These are phyloP conservation scores for Pocillopora verrucosa DNA, from an alignment of 64 coral and sea anemone genomes.

Conservation along the genomic window DNA sequence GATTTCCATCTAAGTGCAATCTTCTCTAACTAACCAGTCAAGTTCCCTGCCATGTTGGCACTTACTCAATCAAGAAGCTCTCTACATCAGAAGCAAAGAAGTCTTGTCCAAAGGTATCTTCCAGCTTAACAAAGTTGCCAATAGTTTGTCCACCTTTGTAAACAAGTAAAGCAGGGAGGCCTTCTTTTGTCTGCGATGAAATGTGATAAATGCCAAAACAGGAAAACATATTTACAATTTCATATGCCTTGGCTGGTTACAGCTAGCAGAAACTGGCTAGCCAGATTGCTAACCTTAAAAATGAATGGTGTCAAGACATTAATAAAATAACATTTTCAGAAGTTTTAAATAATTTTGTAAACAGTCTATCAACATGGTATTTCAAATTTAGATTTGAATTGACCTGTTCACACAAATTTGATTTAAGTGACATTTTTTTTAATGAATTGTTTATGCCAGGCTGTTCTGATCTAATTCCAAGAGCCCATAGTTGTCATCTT, in stretches of 20 bases:
- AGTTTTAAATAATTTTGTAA: too few relatives aligned
- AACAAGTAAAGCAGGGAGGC: conserved; percentile 86
- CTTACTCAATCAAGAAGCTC: conserved; percentile 90
- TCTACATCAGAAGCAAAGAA: conserved; percentile 91
- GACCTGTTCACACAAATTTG: too few relatives aligned
- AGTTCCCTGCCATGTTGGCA: not conserved
- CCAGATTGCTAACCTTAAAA: too few relatives aligned
- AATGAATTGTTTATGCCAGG: too few relatives aligned
- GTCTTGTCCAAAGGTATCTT: conserved; percentile 76
- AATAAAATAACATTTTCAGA: too few relatives aligned
- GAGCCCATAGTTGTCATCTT: too few relatives aligned
- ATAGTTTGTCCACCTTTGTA: conserved; percentile 84
- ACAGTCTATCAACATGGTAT: too few relatives aligned
- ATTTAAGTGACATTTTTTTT: too few relatives aligned
- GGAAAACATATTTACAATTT: not conserved
- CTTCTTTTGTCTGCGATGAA: conserved; percentile 66
- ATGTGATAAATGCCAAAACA: not conserved
- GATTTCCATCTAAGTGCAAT: not conserved
- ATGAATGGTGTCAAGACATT: too few relatives aligned
- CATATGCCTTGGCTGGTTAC: too few relatives aligned
- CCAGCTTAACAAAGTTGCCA: conserved; percentile 91
- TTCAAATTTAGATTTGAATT: not conserved
- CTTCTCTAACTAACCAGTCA: not conserved
- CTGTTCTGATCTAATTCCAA: too few relatives aligned
- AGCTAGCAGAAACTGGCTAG: too few relatives aligned